A percentile compares a stretch with the other conserved stretches of the same genome.
These are phyloP conservation scores for Zosterops japonicus DNA, from an alignment of 2,113 vertebrate species.

Conservation along the genomic window DNA sequence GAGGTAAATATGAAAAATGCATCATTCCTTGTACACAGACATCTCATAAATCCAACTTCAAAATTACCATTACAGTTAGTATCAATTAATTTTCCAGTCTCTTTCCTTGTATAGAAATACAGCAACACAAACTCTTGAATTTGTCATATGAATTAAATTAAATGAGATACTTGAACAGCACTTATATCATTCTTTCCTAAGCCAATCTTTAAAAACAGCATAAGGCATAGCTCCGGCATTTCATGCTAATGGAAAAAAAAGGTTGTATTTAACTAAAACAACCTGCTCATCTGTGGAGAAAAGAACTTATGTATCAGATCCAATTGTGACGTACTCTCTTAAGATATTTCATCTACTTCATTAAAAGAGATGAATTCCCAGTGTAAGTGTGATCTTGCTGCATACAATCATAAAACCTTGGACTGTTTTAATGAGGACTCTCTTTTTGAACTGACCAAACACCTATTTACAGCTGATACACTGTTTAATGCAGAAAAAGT, in stretches of 20 bases:
- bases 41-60: not conserved
- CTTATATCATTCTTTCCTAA: conserved; percentile 36
- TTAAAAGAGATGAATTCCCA: conserved; percentile 8
- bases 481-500: not conserved
- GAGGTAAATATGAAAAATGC: not conserved
- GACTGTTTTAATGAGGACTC: not conserved
- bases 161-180: not conserved
- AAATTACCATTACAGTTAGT: not conserved
- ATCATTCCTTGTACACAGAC: not conserved
- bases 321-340: conserved; percentile 10
- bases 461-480: not conserved
- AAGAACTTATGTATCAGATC: not conserved
- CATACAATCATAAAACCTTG: not conserved
- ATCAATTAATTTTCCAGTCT: not conserved
- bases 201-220: not conserved
- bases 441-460: not conserved
- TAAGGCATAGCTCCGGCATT: conserved; percentile 40
- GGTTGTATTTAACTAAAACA: conserved; percentile 26
- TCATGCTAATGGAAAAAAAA: conserved; percentile 23
- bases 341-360: conserved; percentile 14
- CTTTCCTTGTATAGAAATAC: not conserved
- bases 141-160: conserved; percentile 20
- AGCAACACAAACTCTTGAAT: not conserved
- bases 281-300: not conserved
- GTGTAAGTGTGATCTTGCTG: not conserved